Conservation (phyloP, 2,888 invertebrate species). For the Drosophila tanythrix region DNA sequence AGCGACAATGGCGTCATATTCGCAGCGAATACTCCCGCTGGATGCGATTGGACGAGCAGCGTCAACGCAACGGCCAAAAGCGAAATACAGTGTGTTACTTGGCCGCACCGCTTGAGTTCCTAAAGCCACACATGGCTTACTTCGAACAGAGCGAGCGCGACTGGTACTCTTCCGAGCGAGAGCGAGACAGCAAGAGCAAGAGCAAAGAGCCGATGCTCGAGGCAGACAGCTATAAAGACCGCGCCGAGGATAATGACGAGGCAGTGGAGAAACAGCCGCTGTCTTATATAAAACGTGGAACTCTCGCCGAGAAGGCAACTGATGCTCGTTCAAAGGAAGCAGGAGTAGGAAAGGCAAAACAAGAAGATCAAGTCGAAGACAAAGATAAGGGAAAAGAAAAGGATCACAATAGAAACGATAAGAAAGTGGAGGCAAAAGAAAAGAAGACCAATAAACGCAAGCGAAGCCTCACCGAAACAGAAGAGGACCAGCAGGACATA, state of each 20-base stretch:
- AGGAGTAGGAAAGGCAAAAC: constrained; percentile 3
- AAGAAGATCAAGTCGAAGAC: neutral
- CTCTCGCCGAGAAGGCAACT: neutral
- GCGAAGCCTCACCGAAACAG: neutral
- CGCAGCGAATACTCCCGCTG: constrained; percentile 71
- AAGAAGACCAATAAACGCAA: neutral
- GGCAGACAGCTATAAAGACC: constrained; percentile 21
- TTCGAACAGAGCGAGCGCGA: constrained; percentile 30
- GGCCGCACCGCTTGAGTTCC: constrained; percentile 68
- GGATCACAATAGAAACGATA: neutral
- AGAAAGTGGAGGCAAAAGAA: neutral
- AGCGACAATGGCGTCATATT: constrained; percentile 79
- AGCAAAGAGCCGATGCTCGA: constrained; percentile 18
- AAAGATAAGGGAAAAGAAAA: neutral
- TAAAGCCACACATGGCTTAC: constrained; percentile 61
- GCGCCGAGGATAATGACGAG: neutral
- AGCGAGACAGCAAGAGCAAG: constrained; percentile 34
- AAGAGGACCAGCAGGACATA: neutral
- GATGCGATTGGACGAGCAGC: constrained; percentile 39
- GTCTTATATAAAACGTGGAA: constrained; percentile 4
- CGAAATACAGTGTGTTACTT: constrained; percentile 56
- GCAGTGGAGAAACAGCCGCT: constrained; percentile 23
- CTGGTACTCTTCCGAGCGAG: constrained; percentile 14
- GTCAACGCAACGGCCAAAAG: constrained; percentile 50
- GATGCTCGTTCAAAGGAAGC: neutral